A percentile compares a stretch with the other conserved stretches of the same genome.
Conservation (phyloP, 2,797 vertebrate species). For the Girardinus metallicus region DNA sequence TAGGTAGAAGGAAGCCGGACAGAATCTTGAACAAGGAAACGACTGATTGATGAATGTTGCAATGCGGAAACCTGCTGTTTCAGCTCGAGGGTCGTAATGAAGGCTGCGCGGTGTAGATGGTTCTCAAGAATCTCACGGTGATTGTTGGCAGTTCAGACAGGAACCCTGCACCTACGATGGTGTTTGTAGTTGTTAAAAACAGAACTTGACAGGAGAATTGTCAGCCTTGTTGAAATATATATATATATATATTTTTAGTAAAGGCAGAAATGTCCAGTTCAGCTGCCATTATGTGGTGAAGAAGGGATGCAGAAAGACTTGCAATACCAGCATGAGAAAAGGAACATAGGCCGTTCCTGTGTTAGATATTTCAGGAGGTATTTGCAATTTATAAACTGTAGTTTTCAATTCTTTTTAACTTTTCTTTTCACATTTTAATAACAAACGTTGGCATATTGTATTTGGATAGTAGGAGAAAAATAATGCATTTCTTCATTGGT, state of each 20-base stretch:
- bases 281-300: slow-evolving; percentile 11
- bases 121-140: slow-evolving; percentile 32
- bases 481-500: background rate
- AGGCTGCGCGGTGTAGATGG: background rate
- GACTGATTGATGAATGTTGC: slow-evolving; percentile 33
- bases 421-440: background rate
- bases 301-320: background rate
- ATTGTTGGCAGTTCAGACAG: slow-evolving; percentile 33
- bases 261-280: slow-evolving; percentile 17
- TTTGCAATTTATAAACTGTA: background rate
- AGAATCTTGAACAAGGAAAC: slow-evolving; percentile 15
- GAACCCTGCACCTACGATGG: slow-evolving; percentile 19
- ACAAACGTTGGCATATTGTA: background rate
- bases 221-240: slow-evolving; percentile 35
- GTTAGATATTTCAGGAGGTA: background rate
- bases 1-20: slow-evolving; percentile 20
- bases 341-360: background rate
- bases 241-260: too few relatives aligned
- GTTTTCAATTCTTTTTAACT: background rate
- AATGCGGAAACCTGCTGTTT: slow-evolving; percentile 25
- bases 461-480: background rate
- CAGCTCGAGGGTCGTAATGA: slow-evolving; percentile 10
- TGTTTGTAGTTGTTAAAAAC: slow-evolving; percentile 21
- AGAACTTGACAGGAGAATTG: slow-evolving; percentile 35
- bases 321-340: background rate